Base-by-base conservation (phyloP, 2,888 invertebrate genomes). In the Aspidiotus destructor region DNA sequence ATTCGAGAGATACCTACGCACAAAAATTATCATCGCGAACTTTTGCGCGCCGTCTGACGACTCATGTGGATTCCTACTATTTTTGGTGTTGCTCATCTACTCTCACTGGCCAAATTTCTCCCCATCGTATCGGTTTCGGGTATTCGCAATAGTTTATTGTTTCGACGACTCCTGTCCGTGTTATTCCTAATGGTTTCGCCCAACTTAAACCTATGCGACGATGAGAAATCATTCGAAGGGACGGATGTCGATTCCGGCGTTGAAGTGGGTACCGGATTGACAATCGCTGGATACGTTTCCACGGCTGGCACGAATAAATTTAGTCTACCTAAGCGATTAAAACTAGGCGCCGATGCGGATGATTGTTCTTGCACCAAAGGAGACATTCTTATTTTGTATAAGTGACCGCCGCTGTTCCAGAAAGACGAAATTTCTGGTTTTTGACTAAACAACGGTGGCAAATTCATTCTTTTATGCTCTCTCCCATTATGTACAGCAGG, bases 391-490 rank as follows among this genome's bases (percentile, higher is more conserved):
- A 67, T 67, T 48, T 67, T 58, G 28, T 60, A 58, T n/a, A 60
- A 8, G 48, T 65, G 64, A 3, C 64, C 64, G 57, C 64, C 64
- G n/a, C 64, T 65, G 8, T 57, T 65, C 28, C 55, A 41, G n/a
- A 55, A 65, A 5, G 64, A 65, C 11, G 57, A 48, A 5, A 53
- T 17, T 44, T 65, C 64, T 7, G 64, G 64, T 55, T 55, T 65
- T 41, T 65, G 64, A 57, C 57, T 65, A 44, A 65, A 65, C 28
- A 62, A 42, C 15, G 68, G 68, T 16, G 68, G 61, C 41, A 68
- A 17, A 54, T 68, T 68, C 68, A 68, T 68, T 40, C 68, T 42
- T 61, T 61, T 60, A 53, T 68, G 68, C 8, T 44, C 58, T 41
- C 68, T 48, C 8, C 53, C n/a, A 41, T 28, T 61, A 13, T 60